These are phyloP conservation scores for Picus viridis DNA, from an alignment of 2,797 vertebrate species.

Conservation along the genomic window DNA sequence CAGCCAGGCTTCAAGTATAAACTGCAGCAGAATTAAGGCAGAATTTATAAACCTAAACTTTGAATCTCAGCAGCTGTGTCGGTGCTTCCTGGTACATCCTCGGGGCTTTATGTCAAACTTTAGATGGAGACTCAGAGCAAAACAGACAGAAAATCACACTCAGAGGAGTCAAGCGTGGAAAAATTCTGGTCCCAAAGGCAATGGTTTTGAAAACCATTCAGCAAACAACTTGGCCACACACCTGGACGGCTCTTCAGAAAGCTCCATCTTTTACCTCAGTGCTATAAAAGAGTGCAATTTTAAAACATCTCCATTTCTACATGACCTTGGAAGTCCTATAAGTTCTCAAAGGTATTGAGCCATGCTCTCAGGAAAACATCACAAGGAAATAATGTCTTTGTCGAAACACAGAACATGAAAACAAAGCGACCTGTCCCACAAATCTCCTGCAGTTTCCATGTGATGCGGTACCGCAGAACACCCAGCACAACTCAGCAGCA, in stretches of 20 bases:
- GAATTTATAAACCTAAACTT: not conserved
- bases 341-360: not conserved
- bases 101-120: not conserved
- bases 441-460: not conserved
- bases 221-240: not conserved
- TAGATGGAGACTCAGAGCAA: not conserved
- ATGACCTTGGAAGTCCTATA: not conserved
- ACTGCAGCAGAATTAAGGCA: not conserved
- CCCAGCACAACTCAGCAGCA: not conserved
- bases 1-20: not conserved
- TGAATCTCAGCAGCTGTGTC: not conserved
- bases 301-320: not conserved
- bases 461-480: not conserved
- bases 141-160: not conserved
- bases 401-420: not conserved
- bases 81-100: not conserved
- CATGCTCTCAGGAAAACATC: not conserved
- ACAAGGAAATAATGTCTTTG: not conserved
- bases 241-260: not conserved
- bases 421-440: not conserved
- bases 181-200: not conserved
- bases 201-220: not conserved
- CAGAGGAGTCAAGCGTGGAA: not conserved
- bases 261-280: not conserved
- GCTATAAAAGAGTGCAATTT: not conserved